These are phyloP conservation scores for Muscidifurax raptorellus DNA, from an alignment of 1,140 invertebrate genomes.

Conservation along the genomic window DNA sequence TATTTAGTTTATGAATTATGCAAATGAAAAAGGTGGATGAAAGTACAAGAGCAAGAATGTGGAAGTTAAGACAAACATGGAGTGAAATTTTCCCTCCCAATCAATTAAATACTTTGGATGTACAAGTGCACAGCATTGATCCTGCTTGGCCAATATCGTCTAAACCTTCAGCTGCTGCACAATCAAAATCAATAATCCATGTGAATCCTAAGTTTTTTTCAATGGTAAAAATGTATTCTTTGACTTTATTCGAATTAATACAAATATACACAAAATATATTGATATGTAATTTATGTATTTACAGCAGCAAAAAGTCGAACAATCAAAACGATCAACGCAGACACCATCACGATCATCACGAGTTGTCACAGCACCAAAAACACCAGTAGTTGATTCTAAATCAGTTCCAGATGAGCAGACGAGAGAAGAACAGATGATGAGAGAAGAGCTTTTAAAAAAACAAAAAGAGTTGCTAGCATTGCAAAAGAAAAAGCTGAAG, in stretches of 20 bases:
- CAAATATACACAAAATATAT: not conserved
- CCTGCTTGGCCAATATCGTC: constrained; percentile 94
- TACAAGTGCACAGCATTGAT: constrained; percentile 90
- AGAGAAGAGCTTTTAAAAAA: constrained; percentile 85
- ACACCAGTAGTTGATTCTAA: not conserved
- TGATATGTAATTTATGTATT: not conserved
- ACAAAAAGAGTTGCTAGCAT: constrained; percentile 87
- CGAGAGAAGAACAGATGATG: constrained; percentile 75
- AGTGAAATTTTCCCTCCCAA: constrained; percentile 90
- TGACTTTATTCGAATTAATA: constrained; percentile 5
- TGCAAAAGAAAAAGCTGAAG: constrained; percentile 90
- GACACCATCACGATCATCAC: not conserved
- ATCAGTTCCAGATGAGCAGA: constrained; percentile 50
- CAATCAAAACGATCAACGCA: not conserved
- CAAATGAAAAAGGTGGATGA: constrained; percentile 89
- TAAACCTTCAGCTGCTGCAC: constrained; percentile 68
- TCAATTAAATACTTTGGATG: constrained; percentile 93
- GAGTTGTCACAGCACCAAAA: not conserved
- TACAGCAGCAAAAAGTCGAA: constrained; percentile 34
- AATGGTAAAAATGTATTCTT: constrained; percentile 60
- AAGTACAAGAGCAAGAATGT: constrained; percentile 92
- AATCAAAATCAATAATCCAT: constrained; percentile 82
- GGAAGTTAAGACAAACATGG: constrained; percentile 96
- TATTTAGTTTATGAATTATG: constrained; percentile 19
- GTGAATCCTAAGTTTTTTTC: constrained; percentile 94